A percentile compares a stretch with the other conserved stretches of the same genome.
Conservation (phyloP, 2,888 invertebrate genomes). For the Acrobasis suavella region DNA sequence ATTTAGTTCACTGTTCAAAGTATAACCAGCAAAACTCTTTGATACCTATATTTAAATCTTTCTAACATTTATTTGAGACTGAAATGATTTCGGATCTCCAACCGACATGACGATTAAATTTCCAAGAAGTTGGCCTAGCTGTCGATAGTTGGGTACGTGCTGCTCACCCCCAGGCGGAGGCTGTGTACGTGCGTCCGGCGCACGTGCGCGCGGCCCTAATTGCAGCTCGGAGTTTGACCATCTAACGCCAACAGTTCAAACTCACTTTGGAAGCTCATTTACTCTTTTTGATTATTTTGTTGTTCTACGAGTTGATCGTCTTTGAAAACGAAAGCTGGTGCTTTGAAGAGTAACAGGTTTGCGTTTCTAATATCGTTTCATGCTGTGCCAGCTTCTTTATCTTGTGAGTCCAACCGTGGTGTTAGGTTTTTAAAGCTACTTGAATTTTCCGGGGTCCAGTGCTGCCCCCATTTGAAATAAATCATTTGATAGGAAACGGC, state of each 20-base stretch:
- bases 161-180: neutral
- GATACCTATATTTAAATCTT: neutral
- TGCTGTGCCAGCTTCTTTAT: too few species aligned
- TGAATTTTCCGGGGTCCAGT: too few species aligned
- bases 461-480: too few species aligned
- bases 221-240: conserved; percentile 2
- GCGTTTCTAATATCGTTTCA: too few species aligned
- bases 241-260: neutral
- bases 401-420: too few species aligned
- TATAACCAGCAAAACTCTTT: too few species aligned
- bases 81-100: neutral
- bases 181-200: neutral
- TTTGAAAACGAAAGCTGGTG: too few species aligned
- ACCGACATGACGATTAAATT: conserved; percentile 6
- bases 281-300: neutral
- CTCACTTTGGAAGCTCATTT: neutral
- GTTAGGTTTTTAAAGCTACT: too few species aligned
- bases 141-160: conserved; percentile 2
- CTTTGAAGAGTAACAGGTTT: too few species aligned
- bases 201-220: conserved; percentile 8
- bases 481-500: too few species aligned
- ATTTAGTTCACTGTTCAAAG: too few species aligned
- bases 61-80: neutral
- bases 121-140: conserved; percentile 4
- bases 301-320: too few species aligned